These are phyloP conservation scores for Denticeps clupeoides DNA, from an alignment of 2,797 vertebrate genomes.

Conservation along the genomic window DNA sequence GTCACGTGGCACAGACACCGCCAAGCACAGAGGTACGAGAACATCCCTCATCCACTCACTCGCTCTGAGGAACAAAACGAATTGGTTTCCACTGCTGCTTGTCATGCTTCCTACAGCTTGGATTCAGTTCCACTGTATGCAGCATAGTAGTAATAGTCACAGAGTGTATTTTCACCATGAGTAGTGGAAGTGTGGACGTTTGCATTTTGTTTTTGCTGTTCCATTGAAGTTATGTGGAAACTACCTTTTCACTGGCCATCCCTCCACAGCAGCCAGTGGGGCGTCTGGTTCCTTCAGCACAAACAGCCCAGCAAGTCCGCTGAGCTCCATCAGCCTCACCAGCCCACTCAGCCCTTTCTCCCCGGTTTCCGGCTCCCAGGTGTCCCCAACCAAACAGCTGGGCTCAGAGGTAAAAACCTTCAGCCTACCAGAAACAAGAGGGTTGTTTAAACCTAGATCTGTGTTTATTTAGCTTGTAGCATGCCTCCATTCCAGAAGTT, in stretches of 20 bases:
- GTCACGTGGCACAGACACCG: constrained; percentile 80
- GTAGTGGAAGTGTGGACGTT: no score
- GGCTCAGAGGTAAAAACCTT: constrained; percentile 75
- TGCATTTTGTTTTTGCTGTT: no score
- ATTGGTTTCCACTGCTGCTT: constrained; percentile 6
- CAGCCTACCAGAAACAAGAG: background rate
- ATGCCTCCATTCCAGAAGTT: no score
- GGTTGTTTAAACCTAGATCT: no score
- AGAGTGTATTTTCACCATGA: no score
- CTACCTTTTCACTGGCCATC: constrained; percentile 5
- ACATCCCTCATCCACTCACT: no score
- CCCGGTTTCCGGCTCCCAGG: constrained; percentile 76
- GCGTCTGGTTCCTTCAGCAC: constrained; percentile 80
- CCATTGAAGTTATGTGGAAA: no score
- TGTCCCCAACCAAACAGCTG: constrained; percentile 77
- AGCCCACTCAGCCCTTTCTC: constrained; percentile 92
- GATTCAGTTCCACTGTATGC: no score
- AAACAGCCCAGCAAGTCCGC: constrained; percentile 90
- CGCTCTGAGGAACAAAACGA: background rate
- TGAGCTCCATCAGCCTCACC: constrained; percentile 89
- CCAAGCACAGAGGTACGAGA: constrained; percentile 91
- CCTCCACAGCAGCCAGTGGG: constrained; percentile 60
- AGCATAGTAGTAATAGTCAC: no score
- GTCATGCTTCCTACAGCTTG: no score
- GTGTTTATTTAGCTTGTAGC: no score